Base-by-base conservation (phyloP, 1,140 invertebrate genomes). In the Panulirus ornatus region DNA sequence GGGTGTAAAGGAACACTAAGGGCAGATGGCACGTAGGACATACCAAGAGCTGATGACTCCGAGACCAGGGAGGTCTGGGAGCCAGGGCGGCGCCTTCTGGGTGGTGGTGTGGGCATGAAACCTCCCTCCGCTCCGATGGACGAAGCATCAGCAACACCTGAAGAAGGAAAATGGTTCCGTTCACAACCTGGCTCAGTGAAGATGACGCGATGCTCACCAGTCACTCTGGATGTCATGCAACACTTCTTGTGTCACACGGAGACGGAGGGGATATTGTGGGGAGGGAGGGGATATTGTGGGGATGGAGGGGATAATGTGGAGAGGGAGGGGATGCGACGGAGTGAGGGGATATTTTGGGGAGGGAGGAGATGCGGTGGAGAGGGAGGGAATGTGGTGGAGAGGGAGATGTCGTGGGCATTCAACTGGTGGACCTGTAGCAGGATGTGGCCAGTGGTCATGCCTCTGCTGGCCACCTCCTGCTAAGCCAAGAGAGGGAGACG, bases 41-140 rank as follows among this genome's bases (percentile, higher is more conserved):
- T 85, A 85, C 83, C 83, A 38, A 85, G 27, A 34, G 63, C 66
- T 14, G 83, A 85, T 19, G 83, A 73, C 38, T 85, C 83, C 11
- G 83, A 85, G n/a, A 47, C 54, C 38, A 73, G 40, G 66, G 83
- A 85, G 22, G 83, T n/a, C 36, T 66, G 34, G 5, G 83, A 85
- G 40, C 58, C 36, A 30, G 83, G 34, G 11, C 82, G 83, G 42
- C 83, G 83, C 8, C n/a, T 66, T 34, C 83, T 85, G 3, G 83
- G 83, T 14, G 83, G 83, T 14, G 83, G 83, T 38, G 83, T 85
- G 40, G 83, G 83, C 1, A 66, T 36, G n/a, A 40, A 71, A 9
- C 58, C 66, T 19, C 83, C 83, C 27, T 85, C 83, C 0, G 44
- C n/a, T 38, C 34, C 83, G 27, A 22, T 36, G 30, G 36, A 34